phyloP scores from a whole-genome alignment of 1,140 invertebrate species.

The Steinernema feltiae region DNA sequence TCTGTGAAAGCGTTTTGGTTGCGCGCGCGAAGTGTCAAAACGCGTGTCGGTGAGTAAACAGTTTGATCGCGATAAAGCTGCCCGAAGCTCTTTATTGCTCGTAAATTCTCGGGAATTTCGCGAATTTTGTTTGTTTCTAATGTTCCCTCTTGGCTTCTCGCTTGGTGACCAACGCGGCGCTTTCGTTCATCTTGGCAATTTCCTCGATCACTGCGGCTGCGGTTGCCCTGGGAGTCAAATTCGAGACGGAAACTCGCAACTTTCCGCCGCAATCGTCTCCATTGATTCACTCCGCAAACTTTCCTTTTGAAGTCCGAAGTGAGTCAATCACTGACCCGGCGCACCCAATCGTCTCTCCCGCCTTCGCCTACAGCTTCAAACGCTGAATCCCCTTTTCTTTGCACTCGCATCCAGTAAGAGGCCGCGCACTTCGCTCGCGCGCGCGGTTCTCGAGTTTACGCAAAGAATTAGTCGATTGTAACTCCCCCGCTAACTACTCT shows the following conservation, averaged over 20 bases:
- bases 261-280: no score
- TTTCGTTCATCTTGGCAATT: no score
- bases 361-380: no score
- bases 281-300: slow-evolving; percentile 1
- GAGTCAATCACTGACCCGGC: not conserved
- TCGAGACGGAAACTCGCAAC: no score
- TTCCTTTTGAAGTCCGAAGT: not conserved
- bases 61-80: not conserved
- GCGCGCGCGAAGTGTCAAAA: not conserved
- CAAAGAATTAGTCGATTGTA: slow-evolving; percentile 15
- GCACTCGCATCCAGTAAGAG: no score
- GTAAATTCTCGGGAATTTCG: not conserved
- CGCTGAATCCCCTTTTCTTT: no score
- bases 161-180: no score
- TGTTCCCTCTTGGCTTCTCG: not conserved
- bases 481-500: not conserved
- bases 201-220: no score
- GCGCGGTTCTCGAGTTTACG: not conserved
- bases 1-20: not conserved
- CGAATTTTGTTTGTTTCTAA: not conserved
- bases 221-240: no score
- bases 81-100: not conserved
- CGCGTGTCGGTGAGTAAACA: not conserved
- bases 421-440: no score
- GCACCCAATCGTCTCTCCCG: no score